These are phyloP conservation scores for Bubo bubo DNA, from an alignment of 2,113 vertebrate species.

Conservation along the genomic window DNA sequence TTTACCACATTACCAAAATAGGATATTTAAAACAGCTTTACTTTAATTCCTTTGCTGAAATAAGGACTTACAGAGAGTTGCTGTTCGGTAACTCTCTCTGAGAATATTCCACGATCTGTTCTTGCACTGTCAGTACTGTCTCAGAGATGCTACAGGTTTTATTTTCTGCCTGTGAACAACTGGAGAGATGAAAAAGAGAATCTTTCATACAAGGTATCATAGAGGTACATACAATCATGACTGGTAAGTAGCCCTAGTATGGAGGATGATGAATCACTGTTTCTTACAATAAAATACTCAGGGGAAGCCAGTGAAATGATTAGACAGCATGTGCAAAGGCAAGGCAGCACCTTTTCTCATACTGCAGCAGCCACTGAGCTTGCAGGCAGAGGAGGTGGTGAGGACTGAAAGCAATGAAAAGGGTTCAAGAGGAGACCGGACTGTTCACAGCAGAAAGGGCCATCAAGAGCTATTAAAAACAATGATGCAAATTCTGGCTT, in stretches of 20 bases:
- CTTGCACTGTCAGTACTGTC: background rate
- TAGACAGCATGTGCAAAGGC: background rate
- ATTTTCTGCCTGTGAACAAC: background rate
- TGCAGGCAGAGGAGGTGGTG: background rate
- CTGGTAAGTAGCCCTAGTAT: fast-evolving
- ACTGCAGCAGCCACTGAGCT: fast-evolving
- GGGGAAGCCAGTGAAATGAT: background rate
- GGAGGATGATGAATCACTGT: background rate
- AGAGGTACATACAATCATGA: background rate
- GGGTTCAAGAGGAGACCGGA: background rate
- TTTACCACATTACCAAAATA: background rate
- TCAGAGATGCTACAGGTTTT: background rate
- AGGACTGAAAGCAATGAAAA: background rate
- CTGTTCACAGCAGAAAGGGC: background rate
- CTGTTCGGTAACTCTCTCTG: background rate
- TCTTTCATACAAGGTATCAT: fast-evolving
- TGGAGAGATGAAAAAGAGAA: background rate
- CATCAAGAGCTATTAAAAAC: background rate
- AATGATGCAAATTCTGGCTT: background rate
- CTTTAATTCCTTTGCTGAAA: background rate
- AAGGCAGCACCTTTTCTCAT: background rate
- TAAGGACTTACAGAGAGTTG: background rate
- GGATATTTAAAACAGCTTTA: background rate
- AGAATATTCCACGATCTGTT: background rate
- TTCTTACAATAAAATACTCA: background rate